Conservation (phyloP, 2,888 invertebrate species). For the Arge pagana region DNA sequence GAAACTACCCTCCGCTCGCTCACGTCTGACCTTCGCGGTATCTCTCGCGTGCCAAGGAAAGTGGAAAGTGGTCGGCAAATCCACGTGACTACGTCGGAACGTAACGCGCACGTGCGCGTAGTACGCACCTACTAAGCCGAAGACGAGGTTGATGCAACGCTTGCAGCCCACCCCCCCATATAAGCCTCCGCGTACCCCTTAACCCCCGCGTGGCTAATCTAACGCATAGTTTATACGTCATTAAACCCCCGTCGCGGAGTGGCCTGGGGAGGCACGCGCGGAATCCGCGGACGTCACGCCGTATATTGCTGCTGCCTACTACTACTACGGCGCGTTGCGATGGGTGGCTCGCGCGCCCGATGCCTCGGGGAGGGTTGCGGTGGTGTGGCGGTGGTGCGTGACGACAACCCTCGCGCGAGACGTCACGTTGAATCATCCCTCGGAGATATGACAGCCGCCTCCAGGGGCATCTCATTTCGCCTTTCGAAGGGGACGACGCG, state of each 20-base stretch:
- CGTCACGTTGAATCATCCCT: constrained; percentile 56
- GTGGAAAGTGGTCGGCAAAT: too few species aligned
- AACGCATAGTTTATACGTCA: constrained; percentile 59
- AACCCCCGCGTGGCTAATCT: constrained; percentile 48
- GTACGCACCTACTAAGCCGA: too few species aligned
- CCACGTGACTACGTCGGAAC: too few species aligned
- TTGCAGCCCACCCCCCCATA: constrained; percentile 6
- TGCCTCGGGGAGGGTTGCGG: constrained; percentile 6
- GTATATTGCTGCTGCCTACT: constrained; percentile 51
- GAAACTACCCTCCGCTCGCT: too few species aligned
- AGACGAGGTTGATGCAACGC: constrained; percentile 19
- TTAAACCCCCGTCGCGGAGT: constrained; percentile 48
- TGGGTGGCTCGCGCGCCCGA: too few species aligned
- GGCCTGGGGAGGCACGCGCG: constrained; percentile 44
- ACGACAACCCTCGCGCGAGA: constrained; percentile 43
- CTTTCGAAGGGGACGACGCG: constrained; percentile 12
- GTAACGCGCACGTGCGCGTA: too few species aligned
- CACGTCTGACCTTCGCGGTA: too few species aligned
- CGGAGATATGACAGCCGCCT: constrained; percentile 50
- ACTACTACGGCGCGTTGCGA: constrained; percentile 34
- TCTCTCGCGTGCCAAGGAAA: too few species aligned
- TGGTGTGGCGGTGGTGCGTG: constrained; percentile 13
- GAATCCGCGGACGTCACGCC: constrained; percentile 56
- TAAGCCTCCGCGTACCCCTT: constrained; percentile 14
- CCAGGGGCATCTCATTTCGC: constrained; percentile 33